phyloP scores from a whole-genome alignment of 2,888 invertebrate genomes.

The Automeris io region DNA sequence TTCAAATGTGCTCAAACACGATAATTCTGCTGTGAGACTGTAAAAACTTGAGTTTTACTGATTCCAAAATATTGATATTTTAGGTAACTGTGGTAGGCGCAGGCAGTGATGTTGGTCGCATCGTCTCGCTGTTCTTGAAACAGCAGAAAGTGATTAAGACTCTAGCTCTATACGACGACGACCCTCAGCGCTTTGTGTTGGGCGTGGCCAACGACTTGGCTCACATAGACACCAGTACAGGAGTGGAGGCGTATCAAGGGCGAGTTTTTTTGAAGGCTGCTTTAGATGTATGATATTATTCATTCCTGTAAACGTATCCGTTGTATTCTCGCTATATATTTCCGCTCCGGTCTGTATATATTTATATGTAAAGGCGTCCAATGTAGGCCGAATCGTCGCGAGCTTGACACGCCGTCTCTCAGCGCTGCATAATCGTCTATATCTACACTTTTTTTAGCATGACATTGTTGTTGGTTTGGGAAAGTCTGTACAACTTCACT shows the following conservation, averaged over 20 bases:
- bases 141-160: constrained; percentile 49
- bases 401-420: too few species aligned
- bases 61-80: background rate
- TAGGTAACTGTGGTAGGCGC: constrained; percentile 61
- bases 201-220: constrained; percentile 58
- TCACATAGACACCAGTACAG: constrained; percentile 59
- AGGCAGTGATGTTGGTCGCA: constrained; percentile 56
- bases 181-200: constrained; percentile 37
- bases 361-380: too few species aligned
- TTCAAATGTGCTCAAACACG: too few species aligned
- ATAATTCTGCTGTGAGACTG: too few species aligned
- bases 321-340: too few species aligned
- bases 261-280: constrained; percentile 44
- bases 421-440: too few species aligned
- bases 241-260: constrained; percentile 57
- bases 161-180: constrained; percentile 54
- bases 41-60: too few species aligned
- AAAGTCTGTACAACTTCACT: too few species aligned
- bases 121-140: constrained; percentile 51
- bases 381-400: too few species aligned
- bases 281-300: constrained; percentile 33
- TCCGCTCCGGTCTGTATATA: too few species aligned
- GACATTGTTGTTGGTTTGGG: too few species aligned
- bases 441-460: too few species aligned
- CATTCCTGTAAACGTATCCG: background rate